These are phyloP conservation scores for Chlorops oryzae DNA, from an alignment of 1,140 invertebrate genomes.

Conservation along the genomic window DNA sequence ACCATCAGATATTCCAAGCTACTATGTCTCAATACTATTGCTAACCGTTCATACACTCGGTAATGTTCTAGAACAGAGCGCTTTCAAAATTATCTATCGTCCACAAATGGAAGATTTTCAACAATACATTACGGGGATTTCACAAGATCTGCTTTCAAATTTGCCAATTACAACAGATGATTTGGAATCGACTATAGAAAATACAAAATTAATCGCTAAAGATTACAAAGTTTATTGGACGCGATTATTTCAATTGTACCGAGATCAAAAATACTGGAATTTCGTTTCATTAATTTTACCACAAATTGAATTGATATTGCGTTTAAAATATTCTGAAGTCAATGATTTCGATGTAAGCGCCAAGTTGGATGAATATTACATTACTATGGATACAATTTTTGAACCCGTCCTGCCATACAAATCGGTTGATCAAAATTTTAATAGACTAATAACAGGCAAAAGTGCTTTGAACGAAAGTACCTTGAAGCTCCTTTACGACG, in stretches of 20 bases:
- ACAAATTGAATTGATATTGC: slow-evolving; percentile 20
- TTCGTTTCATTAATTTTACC: slow-evolving; percentile 14
- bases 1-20: slow-evolving; percentile 13
- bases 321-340: slow-evolving; percentile 15
- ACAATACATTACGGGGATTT: not conserved
- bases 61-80: not conserved
- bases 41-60: slow-evolving; percentile 6
- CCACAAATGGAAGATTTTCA: slow-evolving; percentile 1
- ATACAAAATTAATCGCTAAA: not conserved
- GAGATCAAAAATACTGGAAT: slow-evolving; percentile 1
- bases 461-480: slow-evolving; percentile 1
- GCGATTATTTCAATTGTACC: slow-evolving; percentile 7
- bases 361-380: slow-evolving; percentile 21
- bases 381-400: slow-evolving; percentile 22
- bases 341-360: slow-evolving; percentile 18
- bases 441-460: not conserved
- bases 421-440: not conserved
- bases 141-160: not conserved
- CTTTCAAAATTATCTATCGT: slow-evolving; percentile 3
- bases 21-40: slow-evolving; percentile 11
- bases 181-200: too few species aligned
- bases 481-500: slow-evolving; percentile 13
- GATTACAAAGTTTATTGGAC: slow-evolving; percentile 12
- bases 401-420: slow-evolving; percentile 3
- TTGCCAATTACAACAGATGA: not conserved